Conservation (phyloP, 2,888 invertebrate species). For the Bhutanitis thaidina region DNA sequence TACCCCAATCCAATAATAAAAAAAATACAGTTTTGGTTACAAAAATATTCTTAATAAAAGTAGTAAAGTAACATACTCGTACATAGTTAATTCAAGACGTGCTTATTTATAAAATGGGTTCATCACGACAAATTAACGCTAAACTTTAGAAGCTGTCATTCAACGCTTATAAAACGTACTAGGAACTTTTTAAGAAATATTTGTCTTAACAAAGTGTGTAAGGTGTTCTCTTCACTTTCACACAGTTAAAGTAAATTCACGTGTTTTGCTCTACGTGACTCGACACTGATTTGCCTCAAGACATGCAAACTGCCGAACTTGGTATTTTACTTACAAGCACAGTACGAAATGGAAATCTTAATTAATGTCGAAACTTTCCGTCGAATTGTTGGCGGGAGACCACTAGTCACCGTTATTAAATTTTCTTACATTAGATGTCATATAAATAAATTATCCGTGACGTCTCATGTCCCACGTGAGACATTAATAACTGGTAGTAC, state of each 20-base stretch:
- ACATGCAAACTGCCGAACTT: conserved; percentile 43
- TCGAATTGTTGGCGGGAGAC: conserved; percentile 47
- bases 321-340: conserved; percentile 34
- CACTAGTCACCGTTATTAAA: conserved; percentile 42
- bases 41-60: too few relatives aligned
- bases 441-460: conserved; percentile 55
- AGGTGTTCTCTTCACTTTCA: conserved; percentile 19
- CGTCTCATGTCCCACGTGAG: conserved; percentile 42
- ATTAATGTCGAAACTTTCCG: conserved; percentile 56
- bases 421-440: conserved; percentile 22
- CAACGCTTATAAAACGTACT: conserved; percentile 8
- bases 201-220: conserved; percentile 12
- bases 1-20: too few relatives aligned
- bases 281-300: conserved; percentile 35
- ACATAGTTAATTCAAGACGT: neutral
- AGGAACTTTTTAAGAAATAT: conserved; percentile 14
- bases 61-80: too few relatives aligned
- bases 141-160: conserved; percentile 16
- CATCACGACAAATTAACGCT: conserved; percentile 12
- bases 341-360: conserved; percentile 47
- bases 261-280: conserved; percentile 38
- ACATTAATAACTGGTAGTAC: conserved; percentile 71
- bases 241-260: conserved; percentile 23
- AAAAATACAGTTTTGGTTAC: too few relatives aligned
- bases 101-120: conserved; percentile 19